phyloP scores from a whole-genome alignment of 2,113 vertebrate genomes.

The Pterocles orientalis region DNA sequence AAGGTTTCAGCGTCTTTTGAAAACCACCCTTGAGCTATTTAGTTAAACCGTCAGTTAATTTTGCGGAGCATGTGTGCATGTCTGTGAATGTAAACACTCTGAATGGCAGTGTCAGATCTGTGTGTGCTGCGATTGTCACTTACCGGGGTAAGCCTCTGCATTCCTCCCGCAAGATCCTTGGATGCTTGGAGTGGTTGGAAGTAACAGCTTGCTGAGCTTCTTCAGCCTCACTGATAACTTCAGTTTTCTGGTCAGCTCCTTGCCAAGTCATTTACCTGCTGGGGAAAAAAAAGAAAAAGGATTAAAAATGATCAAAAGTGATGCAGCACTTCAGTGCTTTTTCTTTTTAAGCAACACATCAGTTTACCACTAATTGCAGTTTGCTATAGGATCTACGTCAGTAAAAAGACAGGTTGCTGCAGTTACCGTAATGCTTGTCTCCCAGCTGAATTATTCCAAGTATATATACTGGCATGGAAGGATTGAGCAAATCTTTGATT shows the following conservation, averaged over 20 bases:
- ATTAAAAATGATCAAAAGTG: not conserved
- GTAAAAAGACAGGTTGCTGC: not conserved
- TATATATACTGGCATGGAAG: not conserved
- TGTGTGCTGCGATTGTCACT: not conserved
- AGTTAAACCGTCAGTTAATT: not conserved
- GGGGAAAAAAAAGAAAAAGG: too few relatives aligned
- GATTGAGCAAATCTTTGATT: not conserved
- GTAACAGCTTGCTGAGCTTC: not conserved
- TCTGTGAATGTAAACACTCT: accelerated
- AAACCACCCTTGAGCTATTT: accelerated
- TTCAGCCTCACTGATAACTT: not conserved
- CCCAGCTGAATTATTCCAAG: not conserved
- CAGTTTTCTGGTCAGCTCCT: not conserved
- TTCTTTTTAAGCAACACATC: not conserved
- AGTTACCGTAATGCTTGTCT: not conserved
- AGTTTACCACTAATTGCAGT: not conserved
- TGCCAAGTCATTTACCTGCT: not conserved
- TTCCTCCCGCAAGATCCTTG: not conserved
- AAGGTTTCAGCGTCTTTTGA: not conserved
- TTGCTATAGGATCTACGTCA: not conserved
- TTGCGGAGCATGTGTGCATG: accelerated
- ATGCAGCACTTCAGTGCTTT: not conserved
- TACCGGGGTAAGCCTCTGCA: not conserved
- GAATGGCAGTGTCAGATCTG: not conserved
- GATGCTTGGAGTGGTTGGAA: not conserved